Base-by-base conservation (phyloP, 1,140 invertebrate genomes). In the Catajapyx aquilonaris region DNA sequence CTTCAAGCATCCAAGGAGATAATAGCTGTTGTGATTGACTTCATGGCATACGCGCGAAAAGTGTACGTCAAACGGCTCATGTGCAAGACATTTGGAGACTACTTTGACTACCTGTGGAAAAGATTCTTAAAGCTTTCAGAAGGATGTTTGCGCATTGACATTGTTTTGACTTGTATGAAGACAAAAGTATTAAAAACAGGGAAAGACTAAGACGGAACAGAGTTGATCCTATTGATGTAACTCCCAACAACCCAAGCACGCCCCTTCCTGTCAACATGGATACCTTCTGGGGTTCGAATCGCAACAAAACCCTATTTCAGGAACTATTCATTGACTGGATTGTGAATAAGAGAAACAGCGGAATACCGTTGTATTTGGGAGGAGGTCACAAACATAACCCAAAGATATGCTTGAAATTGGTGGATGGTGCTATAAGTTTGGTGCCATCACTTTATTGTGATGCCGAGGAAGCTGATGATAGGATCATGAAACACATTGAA, bases 321-420 rank as follows among this genome's bases (percentile, higher is more conserved):
- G 7, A 31, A 31, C 3, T 31, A 3, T 31, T 17, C n/a, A n/a
- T n/a, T n/a, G n/a, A n/a, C n/a, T n/a, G n/a, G n/a, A n/a, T n/a
- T n/a, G n/a, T n/a, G n/a, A 17, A 31, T 31, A 13, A 31, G 18
- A 7, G 30, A 31, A 31, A 31, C 18, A 15, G 30, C 30, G 30
- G 3, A 7, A 31, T 15, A 31, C 18, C 30, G 15, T 3, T 31
- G 7, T 31, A 31, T 7, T 31, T 31, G 7, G 30, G 30, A 31
- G 7, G 3, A 31, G 3, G 30, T 31, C 17, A 38, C 34, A 40
- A n/a, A 40, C 37, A 40, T 31, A 42, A 40, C 39, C 3, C 37
- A 40, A n/a, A 40, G 17, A 28, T 35, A 43, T 41, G 34, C 25
- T 31, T 41, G 30, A 31, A 31, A 31, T 31, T 31, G 3, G 3